Evolutionary conservation across 2,113 vertebrate genomes (phyloP).

Genomic region (Bostrychus sinensis): DNA sequence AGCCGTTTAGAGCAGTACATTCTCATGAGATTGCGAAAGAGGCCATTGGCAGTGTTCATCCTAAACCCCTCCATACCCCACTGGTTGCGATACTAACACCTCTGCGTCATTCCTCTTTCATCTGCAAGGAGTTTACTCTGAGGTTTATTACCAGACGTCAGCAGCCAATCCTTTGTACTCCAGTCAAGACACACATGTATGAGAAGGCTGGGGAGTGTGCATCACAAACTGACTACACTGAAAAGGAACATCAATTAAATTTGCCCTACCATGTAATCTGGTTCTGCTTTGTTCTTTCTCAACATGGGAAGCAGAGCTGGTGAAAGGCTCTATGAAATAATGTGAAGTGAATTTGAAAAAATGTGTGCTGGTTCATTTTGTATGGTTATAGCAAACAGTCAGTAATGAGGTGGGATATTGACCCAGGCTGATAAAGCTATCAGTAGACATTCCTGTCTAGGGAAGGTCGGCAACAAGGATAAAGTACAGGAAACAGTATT

Average conservation of each 20-base stretch:
- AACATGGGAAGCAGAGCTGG: background rate
- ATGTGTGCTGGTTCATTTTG: constrained; percentile 10
- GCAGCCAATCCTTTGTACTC: constrained; percentile 42
- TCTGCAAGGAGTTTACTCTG: constrained; percentile 41
- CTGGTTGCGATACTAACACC: constrained; percentile 50
- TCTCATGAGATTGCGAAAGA: constrained; percentile 15
- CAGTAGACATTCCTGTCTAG: constrained; percentile 56
- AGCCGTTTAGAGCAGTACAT: background rate
- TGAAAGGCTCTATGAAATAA: background rate
- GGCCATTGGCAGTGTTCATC: background rate
- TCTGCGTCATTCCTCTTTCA: constrained; percentile 53
- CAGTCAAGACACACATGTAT: constrained; percentile 8
- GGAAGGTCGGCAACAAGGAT: constrained; percentile 42
- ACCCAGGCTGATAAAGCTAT: constrained; percentile 59
- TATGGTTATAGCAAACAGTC: constrained; percentile 50
- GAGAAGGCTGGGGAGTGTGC: background rate
- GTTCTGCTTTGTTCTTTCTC: background rate
- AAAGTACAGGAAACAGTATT: constrained; percentile 23
- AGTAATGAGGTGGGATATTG: constrained; percentile 41
- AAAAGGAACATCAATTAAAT: background rate
- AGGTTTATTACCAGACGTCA: constrained; percentile 32
- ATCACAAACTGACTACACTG: background rate
- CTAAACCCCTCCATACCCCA: background rate
- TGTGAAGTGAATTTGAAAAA: background rate
- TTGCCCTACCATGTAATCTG: constrained; percentile 2